A percentile compares a stretch with the other conserved stretches of the same genome.
These are phyloP conservation scores for Campoplex nolae DNA, from an alignment of 2,888 invertebrate genomes.

Conservation along the genomic window DNA sequence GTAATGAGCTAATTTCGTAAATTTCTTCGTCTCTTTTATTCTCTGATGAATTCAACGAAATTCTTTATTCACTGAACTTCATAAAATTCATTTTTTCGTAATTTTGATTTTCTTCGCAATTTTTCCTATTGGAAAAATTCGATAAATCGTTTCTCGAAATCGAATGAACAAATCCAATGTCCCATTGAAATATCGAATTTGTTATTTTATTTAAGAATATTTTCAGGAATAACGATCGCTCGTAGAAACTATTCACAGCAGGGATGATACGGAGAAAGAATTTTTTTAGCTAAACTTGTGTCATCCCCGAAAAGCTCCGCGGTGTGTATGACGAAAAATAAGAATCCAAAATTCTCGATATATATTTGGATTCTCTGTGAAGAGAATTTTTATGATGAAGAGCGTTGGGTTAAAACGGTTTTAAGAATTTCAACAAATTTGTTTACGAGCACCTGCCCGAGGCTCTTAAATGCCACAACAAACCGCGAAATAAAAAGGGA, in stretches of 20 bases:
- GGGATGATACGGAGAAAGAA: background rate
- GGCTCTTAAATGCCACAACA: conserved; percentile 42
- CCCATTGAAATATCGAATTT: background rate
- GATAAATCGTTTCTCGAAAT: background rate
- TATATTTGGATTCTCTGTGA: background rate
- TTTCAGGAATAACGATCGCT: background rate
- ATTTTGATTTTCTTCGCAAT: background rate
- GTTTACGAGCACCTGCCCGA: conserved; percentile 49
- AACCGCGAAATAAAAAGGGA: conserved; percentile 37
- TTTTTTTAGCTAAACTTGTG: background rate
- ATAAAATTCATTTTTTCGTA: background rate
- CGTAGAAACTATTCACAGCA: background rate
- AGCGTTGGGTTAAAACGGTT: background rate
- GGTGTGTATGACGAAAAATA: background rate
- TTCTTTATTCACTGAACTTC: background rate
- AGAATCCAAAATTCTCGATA: background rate
- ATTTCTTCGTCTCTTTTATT: background rate
- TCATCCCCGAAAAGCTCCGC: background rate
- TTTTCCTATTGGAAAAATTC: background rate
- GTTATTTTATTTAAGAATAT: background rate
- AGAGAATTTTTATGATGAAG: conserved; percentile 1
- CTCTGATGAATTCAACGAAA: background rate
- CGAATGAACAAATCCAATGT: background rate
- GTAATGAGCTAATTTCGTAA: background rate
- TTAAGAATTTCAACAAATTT: conserved; percentile 40